These are phyloP conservation scores for Drosophila parvula DNA, from an alignment of 1,140 invertebrate species.

Conservation along the genomic window DNA sequence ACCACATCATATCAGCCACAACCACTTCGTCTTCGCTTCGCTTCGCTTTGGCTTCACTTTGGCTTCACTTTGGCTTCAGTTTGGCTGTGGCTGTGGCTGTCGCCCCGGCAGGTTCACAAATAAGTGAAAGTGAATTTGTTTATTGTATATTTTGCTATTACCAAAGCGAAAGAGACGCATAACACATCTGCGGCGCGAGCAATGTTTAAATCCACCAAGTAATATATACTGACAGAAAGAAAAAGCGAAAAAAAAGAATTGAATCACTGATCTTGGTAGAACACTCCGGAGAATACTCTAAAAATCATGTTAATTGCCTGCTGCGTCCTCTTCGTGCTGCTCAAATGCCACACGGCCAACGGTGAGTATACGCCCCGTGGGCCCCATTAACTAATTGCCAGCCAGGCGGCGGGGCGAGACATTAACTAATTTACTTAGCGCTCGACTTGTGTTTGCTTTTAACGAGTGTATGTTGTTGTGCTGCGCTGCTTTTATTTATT, in stretches of 20 bases:
- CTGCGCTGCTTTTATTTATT: neutral
- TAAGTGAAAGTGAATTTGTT: slow-evolving; percentile 83
- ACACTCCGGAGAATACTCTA: neutral
- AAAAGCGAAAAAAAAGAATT: neutral
- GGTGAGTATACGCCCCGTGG: slow-evolving; percentile 44
- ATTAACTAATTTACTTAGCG: slow-evolving; percentile 54
- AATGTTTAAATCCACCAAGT: slow-evolving; percentile 17
- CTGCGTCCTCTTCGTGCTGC: slow-evolving; percentile 17
- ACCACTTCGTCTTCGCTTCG: slow-evolving; percentile 12
- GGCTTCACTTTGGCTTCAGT: slow-evolving; percentile 2
- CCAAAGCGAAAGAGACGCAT: slow-evolving; percentile 70
- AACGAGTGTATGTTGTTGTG: neutral
- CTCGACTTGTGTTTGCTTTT: slow-evolving; percentile 19
- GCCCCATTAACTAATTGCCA: slow-evolving; percentile 57
- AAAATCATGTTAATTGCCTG: slow-evolving; percentile 23
- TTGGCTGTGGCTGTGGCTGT: slow-evolving; percentile 21
- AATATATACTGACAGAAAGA: neutral
- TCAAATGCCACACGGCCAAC: slow-evolving; percentile 23
- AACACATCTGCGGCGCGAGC: slow-evolving; percentile 41
- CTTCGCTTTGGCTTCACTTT: slow-evolving; percentile 5
- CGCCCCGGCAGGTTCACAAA: slow-evolving; percentile 71
- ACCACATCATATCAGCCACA: slow-evolving; percentile 5
- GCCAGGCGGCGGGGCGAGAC: slow-evolving; percentile 19
- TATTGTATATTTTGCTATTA: slow-evolving; percentile 79
- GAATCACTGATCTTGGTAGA: slow-evolving; percentile 1